Evolutionary conservation across 2,113 vertebrate genomes (phyloP).

Genomic region (Paralichthys olivaceus): DNA sequence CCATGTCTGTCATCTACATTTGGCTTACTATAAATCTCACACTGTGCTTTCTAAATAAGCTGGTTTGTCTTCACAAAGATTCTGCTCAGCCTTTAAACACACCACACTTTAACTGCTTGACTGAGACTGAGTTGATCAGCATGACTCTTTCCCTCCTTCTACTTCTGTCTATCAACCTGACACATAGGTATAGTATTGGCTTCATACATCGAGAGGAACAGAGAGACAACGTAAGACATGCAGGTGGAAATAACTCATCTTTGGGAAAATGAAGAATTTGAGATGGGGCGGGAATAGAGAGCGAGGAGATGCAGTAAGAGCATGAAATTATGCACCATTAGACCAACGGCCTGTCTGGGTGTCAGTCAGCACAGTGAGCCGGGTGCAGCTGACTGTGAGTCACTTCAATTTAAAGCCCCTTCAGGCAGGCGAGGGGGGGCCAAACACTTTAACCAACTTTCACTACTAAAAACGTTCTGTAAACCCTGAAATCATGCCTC

Average conservation of each 20-base stretch:
- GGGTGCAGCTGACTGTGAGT: constrained; percentile 55
- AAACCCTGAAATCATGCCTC: constrained; percentile 32
- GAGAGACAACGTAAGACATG: neutral
- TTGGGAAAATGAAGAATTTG: neutral
- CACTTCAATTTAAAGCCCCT: constrained; percentile 51
- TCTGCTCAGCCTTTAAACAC: constrained; percentile 30
- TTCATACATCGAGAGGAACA: neutral
- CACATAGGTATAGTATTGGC: neutral
- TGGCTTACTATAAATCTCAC: neutral
- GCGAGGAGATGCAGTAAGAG: constrained; percentile 29
- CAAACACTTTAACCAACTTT: constrained; percentile 52
- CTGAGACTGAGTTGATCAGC: neutral
- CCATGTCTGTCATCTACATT: neutral
- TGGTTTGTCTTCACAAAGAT: neutral
- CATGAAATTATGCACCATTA: constrained; percentile 54
- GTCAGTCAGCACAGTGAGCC: constrained; percentile 41
- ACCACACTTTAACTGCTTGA: neutral
- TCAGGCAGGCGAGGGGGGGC: constrained; percentile 19
- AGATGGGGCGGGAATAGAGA: neutral
- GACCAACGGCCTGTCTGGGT: neutral
- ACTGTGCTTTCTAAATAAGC: neutral
- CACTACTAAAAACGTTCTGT: constrained; percentile 27
- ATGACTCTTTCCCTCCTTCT: neutral
- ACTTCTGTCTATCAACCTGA: neutral
- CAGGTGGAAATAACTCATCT: neutral